phyloP scores from a whole-genome alignment of 2,888 invertebrate species.

The Netelia fuscicornis region DNA sequence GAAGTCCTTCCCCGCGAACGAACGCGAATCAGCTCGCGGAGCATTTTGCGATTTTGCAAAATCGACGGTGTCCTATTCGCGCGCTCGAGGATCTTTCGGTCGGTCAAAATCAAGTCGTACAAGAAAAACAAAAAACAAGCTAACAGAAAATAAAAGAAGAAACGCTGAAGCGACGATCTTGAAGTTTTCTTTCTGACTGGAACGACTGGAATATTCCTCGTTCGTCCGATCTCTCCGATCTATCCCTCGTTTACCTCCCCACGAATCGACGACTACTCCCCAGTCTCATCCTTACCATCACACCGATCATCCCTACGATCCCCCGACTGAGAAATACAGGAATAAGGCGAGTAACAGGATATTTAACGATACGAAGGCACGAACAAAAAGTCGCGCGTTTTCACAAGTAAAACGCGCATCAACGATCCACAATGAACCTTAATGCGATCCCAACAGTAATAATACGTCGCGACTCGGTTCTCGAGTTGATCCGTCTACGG shows the following conservation, averaged over 20 bases:
- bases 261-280: neutral
- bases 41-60: neutral
- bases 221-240: neutral
- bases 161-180: neutral
- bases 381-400: constrained; percentile 40
- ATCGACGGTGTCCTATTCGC: neutral
- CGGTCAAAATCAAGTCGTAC: neutral
- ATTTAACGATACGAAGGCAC: constrained; percentile 32
- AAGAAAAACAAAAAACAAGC: neutral
- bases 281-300: neutral
- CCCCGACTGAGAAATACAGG: constrained; percentile 30
- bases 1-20: neutral
- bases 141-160: neutral
- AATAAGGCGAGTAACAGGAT: constrained; percentile 37
- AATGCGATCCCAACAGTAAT: constrained; percentile 53
- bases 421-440: constrained; percentile 17
- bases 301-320: neutral
- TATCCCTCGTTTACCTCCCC: neutral
- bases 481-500: neutral
- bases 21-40: neutral
- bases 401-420: neutral
- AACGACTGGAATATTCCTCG: neutral
- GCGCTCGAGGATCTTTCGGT: neutral
- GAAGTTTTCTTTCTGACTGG: neutral
- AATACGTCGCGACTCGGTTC: constrained; percentile 51